Evolutionary conservation across 2,797 vertebrate species (phyloP).

Genomic region (Neomorphus geoffroyi): DNA sequence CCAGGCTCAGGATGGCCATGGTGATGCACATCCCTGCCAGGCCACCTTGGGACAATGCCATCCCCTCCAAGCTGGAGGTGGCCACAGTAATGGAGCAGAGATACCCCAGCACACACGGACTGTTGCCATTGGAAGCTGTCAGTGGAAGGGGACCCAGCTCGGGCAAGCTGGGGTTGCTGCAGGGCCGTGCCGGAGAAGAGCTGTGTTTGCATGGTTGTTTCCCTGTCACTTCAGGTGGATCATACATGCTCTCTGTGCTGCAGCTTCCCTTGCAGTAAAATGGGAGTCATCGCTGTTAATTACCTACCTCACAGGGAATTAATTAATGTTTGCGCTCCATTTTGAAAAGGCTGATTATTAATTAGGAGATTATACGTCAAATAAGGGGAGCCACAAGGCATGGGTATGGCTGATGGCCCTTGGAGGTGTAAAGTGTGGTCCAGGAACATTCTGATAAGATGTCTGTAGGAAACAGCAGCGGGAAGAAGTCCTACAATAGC

Average conservation of each 20-base stretch:
- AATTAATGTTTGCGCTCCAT: slow-evolving; percentile 61
- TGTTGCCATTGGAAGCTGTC: background rate
- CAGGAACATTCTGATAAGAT: fast-evolving
- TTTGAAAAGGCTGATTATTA: slow-evolving; percentile 63
- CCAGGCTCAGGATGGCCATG: background rate
- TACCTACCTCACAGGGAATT: slow-evolving; percentile 41
- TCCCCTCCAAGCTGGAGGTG: background rate
- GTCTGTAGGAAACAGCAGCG: background rate
- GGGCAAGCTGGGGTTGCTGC: fast-evolving
- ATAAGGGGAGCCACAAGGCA: slow-evolving; percentile 65
- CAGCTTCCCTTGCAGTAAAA: slow-evolving; percentile 33
- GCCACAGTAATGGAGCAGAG: background rate
- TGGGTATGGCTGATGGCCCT: background rate
- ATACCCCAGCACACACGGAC: fast-evolving
- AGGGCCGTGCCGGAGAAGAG: background rate
- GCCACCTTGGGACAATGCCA: too few species aligned
- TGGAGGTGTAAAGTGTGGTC: background rate
- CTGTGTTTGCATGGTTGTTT: background rate
- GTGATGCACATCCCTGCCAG: background rate
- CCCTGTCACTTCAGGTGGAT: background rate
- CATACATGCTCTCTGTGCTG: background rate
- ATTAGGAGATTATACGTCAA: slow-evolving; percentile 61
- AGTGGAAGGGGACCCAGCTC: background rate
- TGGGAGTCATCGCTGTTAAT: slow-evolving; percentile 58
- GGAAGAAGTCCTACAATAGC: background rate